Evolutionary conservation across 92 coral and sea anemone species (phyloP).

Genomic region (Porites evermanni): DNA sequence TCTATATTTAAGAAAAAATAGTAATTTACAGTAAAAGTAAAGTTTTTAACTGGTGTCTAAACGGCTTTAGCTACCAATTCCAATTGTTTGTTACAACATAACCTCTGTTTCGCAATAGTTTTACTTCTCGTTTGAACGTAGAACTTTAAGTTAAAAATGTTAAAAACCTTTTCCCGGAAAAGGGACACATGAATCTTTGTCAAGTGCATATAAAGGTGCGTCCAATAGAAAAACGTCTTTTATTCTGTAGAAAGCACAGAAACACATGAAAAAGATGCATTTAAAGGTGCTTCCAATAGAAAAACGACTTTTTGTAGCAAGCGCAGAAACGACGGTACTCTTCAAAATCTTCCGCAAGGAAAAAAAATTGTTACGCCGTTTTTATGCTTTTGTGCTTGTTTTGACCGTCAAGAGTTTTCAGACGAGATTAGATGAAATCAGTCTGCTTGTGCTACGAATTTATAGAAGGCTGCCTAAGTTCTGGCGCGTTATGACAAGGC

Average conservation of each 20-base stretch:
- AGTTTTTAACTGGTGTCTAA: not conserved
- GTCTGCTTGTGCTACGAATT: not conserved
- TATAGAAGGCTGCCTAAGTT: not conserved
- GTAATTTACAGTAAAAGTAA: not conserved
- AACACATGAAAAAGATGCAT: not conserved
- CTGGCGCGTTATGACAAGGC: too few species aligned
- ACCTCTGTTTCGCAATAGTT: not conserved
- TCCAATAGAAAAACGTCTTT: not conserved
- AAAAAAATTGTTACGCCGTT: too few species aligned
- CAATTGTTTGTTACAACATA: not conserved
- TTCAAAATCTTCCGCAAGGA: too few species aligned
- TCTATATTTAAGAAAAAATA: slow-evolving; percentile 15
- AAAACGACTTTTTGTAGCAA: too few species aligned
- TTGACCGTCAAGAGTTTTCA: too few species aligned
- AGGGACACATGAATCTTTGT: not conserved
- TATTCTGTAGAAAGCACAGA: not conserved
- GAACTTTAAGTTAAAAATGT: not conserved
- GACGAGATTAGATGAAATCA: not conserved
- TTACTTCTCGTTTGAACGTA: not conserved
- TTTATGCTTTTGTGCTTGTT: too few species aligned
- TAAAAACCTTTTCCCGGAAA: not conserved
- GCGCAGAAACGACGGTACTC: too few species aligned
- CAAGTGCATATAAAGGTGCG: not conserved
- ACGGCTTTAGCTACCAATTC: not conserved
- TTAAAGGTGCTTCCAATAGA: too few species aligned